These are phyloP conservation scores for Catagonus wagneri DNA, from an alignment of 2,113 vertebrate species.

Conservation along the genomic window DNA sequence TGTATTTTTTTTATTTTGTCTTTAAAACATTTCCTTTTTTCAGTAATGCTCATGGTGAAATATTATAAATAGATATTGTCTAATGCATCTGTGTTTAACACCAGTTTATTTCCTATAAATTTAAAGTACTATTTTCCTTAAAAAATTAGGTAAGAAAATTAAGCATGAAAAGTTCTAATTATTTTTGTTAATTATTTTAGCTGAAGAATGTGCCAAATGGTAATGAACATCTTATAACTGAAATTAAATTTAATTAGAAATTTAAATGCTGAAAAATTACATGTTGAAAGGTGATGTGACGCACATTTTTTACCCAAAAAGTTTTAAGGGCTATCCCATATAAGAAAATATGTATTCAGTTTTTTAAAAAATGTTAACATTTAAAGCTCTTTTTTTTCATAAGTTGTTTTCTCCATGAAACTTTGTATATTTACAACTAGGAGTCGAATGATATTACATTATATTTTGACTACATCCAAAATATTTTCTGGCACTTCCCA, in stretches of 20 bases:
- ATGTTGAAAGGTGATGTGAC: slow-evolving; percentile 47
- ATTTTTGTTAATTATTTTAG: slow-evolving; percentile 55
- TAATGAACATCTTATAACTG: slow-evolving; percentile 45
- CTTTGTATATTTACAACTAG: slow-evolving; percentile 37
- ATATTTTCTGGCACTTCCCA: slow-evolving; percentile 22
- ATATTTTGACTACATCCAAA: slow-evolving; percentile 27
- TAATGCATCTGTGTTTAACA: neutral
- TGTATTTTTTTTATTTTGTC: neutral
- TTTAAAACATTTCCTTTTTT: slow-evolving; percentile 52
- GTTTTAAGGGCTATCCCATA: neutral
- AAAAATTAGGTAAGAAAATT: slow-evolving; percentile 39
- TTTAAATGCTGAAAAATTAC: slow-evolving; percentile 70
- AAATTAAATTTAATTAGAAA: slow-evolving; percentile 64
- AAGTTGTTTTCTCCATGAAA: slow-evolving; percentile 24
- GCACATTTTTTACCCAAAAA: neutral
- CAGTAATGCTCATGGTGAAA: slow-evolving; percentile 9
- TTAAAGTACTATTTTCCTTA: slow-evolving; percentile 59
- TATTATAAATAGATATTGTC: slow-evolving; percentile 53
- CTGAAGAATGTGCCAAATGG: slow-evolving; percentile 37
- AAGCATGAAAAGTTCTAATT: slow-evolving; percentile 38
- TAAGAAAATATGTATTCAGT: slow-evolving; percentile 22
- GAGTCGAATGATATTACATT: neutral
- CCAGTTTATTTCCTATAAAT: slow-evolving; percentile 38
- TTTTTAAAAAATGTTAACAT: neutral
- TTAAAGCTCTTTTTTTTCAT: neutral